phyloP scores from a whole-genome alignment of 2,888 invertebrate genomes.

The Nymphalis urticae region DNA sequence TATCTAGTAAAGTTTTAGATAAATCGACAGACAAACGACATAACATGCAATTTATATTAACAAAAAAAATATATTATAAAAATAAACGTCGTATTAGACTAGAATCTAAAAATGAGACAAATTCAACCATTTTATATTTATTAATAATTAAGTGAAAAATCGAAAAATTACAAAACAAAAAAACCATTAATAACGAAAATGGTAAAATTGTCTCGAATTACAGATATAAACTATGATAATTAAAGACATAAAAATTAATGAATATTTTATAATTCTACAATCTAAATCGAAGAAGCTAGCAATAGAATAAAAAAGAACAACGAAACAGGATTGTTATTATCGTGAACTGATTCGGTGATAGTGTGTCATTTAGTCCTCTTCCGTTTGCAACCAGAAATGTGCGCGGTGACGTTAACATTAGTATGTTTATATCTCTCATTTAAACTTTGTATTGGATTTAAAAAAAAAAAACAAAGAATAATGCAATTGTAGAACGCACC shows the following conservation, averaged over 20 bases:
- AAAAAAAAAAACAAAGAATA: no score
- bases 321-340: constrained; percentile 29
- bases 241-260: constrained; percentile 26
- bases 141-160: background rate
- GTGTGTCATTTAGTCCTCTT: constrained; percentile 38
- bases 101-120: constrained; percentile 36
- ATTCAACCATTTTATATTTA: constrained; percentile 33
- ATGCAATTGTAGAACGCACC: no score
- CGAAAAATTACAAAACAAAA: no score
- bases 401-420: constrained; percentile 39
- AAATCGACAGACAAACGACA: constrained; percentile 53
- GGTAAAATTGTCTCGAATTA: constrained; percentile 42
- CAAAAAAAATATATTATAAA: constrained; percentile 36
- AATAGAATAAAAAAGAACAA: constrained; percentile 33
- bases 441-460: background rate
- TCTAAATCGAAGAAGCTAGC: constrained; percentile 37
- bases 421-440: constrained; percentile 38
- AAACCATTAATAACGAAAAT: background rate
- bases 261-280: constrained; percentile 27
- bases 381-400: constrained; percentile 40
- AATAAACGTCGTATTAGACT: constrained; percentile 29
- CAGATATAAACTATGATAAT: constrained; percentile 17
- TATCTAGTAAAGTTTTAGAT: constrained; percentile 36
- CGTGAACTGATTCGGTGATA: constrained; percentile 33
- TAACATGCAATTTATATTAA: constrained; percentile 60